Evolutionary conservation across 2,113 vertebrate species (phyloP).

Genomic region (Morphnarchus princeps): DNA sequence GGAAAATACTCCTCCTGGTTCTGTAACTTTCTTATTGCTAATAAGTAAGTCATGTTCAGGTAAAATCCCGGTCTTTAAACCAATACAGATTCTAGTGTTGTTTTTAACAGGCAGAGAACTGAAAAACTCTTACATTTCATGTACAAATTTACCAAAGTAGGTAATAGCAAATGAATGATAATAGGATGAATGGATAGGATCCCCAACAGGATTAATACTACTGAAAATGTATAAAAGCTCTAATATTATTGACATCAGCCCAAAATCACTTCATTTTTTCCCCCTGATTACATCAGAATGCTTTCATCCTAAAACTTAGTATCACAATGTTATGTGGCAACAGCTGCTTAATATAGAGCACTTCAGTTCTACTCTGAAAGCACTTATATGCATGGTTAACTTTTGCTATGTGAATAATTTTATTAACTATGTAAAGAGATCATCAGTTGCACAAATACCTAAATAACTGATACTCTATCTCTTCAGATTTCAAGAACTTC

Average conservation of each 20-base stretch:
- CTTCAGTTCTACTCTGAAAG: background rate
- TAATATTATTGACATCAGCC: background rate
- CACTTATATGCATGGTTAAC: background rate
- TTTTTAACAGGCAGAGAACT: background rate
- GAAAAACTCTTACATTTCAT: background rate
- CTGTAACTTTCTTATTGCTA: background rate
- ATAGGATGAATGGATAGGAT: background rate
- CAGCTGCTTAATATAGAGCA: background rate
- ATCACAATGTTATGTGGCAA: background rate
- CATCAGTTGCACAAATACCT: background rate
- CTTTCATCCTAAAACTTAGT: background rate
- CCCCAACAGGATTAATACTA: background rate
- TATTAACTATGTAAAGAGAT: background rate
- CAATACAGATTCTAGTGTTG: background rate
- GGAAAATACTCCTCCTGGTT: background rate
- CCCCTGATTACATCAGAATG: background rate
- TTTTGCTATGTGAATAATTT: background rate
- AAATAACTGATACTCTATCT: background rate
- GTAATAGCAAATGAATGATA: background rate
- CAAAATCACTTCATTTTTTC: background rate
- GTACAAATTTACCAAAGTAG: background rate
- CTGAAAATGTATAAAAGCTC: background rate
- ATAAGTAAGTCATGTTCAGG: accelerated
- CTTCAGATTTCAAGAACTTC: background rate
- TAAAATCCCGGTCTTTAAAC: background rate